Percentiles rank a stretch among this genome's conserved stretches.
These are phyloP conservation scores for Drosophila littoralis DNA, from an alignment of 1,140 invertebrate genomes.

Conservation along the genomic window DNA sequence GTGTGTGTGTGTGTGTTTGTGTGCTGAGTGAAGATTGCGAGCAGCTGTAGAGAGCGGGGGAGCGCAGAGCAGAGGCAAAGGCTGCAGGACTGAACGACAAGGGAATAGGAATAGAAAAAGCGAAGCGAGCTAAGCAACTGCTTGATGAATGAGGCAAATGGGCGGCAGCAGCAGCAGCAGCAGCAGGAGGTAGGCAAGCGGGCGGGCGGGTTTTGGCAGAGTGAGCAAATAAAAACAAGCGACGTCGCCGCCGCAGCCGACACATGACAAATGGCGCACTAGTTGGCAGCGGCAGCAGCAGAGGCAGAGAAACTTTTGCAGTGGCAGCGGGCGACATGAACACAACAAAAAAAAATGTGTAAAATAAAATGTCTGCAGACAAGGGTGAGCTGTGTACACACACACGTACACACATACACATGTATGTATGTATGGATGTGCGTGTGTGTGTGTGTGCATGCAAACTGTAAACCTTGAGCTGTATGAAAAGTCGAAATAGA, in stretches of 20 bases:
- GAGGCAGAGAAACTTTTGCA: slow-evolving; percentile 25
- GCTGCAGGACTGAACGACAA: slow-evolving; percentile 17
- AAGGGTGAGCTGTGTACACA: slow-evolving; percentile 22
- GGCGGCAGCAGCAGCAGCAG: slow-evolving; percentile 17
- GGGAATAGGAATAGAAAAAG: slow-evolving; percentile 32
- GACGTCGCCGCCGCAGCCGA: slow-evolving; percentile 41
- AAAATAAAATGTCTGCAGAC: slow-evolving; percentile 76
- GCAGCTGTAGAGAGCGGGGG: not conserved
- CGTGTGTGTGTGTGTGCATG: slow-evolving; percentile 33
- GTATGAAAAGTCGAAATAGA: slow-evolving; percentile 61
- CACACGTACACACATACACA: slow-evolving; percentile 10
- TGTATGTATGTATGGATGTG: slow-evolving; percentile 37
- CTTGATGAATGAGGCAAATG: slow-evolving; percentile 46
- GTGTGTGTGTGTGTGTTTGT: slow-evolving; percentile 6
- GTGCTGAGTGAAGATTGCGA: slow-evolving; percentile 16
- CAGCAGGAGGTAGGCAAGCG: not conserved
- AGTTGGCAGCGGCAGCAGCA: slow-evolving; percentile 12
- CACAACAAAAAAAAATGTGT: slow-evolving; percentile 12
- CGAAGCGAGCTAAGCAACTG: slow-evolving; percentile 36
- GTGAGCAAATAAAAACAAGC: slow-evolving; percentile 66
- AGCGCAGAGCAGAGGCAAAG: not conserved
- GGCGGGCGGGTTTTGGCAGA: slow-evolving; percentile 35
- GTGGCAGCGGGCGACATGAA: slow-evolving; percentile 12
- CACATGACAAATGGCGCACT: slow-evolving; percentile 80
- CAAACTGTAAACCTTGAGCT: slow-evolving; percentile 70